Percentiles rank a stretch among this genome's conserved stretches.
phyloP scores from a whole-genome alignment of 2,113 vertebrate genomes.

The Alaudala cheleensis region DNA sequence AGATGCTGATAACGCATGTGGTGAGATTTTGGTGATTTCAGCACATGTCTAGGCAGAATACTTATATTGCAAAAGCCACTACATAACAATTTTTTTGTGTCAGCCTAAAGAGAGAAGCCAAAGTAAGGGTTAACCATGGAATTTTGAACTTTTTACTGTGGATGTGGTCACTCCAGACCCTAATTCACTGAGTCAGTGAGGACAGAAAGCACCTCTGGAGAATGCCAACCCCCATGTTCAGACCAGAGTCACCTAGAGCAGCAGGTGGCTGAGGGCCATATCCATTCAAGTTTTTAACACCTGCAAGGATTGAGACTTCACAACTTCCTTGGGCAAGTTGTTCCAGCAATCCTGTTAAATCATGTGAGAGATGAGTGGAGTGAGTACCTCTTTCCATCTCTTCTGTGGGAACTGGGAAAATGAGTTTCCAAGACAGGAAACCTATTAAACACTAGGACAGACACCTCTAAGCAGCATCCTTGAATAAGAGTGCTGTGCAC shows the following conservation, averaged over 20 bases:
- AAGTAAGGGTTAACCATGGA: neutral
- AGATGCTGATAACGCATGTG: fast-evolving
- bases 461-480: neutral
- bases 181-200: neutral
- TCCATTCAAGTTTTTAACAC: neutral
- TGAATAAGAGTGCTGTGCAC: neutral
- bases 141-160: neutral
- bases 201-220: neutral
- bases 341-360: neutral
- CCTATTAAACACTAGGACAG: neutral
- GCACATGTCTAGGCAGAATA: neutral
- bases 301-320: neutral
- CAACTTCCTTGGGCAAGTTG: neutral
- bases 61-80: neutral
- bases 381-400: neutral
- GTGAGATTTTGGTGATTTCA: neutral
- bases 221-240: neutral
- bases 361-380: neutral
- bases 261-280: neutral
- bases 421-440: neutral
- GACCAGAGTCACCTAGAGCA: neutral
- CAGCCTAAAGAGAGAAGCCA: neutral
- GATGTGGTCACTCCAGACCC: neutral
- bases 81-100: neutral
- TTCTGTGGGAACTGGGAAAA: neutral